Base-by-base conservation (phyloP, 1,140 invertebrate genomes). In the Dreissena polymorpha region DNA sequence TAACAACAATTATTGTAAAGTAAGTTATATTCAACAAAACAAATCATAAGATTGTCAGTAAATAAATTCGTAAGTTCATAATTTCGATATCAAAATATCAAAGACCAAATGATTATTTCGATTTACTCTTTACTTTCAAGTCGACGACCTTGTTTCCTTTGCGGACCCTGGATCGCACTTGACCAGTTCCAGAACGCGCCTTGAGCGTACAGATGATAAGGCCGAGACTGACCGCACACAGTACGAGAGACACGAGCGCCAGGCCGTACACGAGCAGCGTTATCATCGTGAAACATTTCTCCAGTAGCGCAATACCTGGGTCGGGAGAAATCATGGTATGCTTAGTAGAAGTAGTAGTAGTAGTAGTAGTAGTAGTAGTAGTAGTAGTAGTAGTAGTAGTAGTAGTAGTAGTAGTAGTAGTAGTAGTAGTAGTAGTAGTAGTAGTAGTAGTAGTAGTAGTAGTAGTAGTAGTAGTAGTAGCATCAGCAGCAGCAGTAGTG, bases 161-260 rank as follows among this genome's bases (percentile, higher is more conserved):
- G n/a, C 74, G 23, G 16, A 60, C 63, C 18, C 74, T 60, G 23
- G 74, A 60, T 50, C 53, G 64, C 10, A 39, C 18, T 68, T 50
- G 23, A 60, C 14, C 14, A 14, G 13, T 13, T 64, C 53, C 21
- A 67, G 13, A 18, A 21, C 63, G 25, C 21, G 27, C 39, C 23
- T 81, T 81, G 53, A 64, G 65, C 2, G 51, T 64, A n/a, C 67
- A 70, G 49, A 81, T 81, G 23, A 70, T 71, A 8, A 81, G 57
- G n/a, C 78, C 78, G 7, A 81, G 69, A 25, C 65, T 50, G 5
- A 81, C 78, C n/a, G 49, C 51, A 10, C 10, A 16, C 16, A 71
- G 16, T 23, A 81, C 67, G 39, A 81, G 51, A 13, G 68, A 53
- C 12, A 81, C 57, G 27, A 72, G 51, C 2, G 50, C 78, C 39